Evolutionary conservation across 1,140 invertebrate genomes (phyloP), one percentile per base, ranked within the genome.

Genomic region (Linepithema humile): DNA sequence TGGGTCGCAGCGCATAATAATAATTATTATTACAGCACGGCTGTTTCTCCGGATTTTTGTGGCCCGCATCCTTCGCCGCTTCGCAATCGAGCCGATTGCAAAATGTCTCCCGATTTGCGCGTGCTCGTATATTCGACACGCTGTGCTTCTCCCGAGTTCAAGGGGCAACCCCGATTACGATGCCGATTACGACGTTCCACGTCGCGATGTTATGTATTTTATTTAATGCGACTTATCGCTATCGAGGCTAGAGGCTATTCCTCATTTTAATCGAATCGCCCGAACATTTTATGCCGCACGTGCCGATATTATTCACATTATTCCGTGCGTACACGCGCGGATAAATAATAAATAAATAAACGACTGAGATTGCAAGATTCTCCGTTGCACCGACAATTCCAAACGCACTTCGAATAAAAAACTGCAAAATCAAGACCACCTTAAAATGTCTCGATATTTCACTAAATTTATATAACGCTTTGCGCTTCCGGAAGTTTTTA

Each of bases 131-230:
- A 53, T 62, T 60, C n/a, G 45, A 23, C 29, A 26, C 9, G 20
- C 45, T 40, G 57, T 32, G 38, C 38, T 9, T 3, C 73, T 67
- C 45, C 60, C 50, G 64, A 20, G 83, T 88, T 88, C 77, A 75
- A 86, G 64, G 73, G 45, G 53, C 87, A 80, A 50, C 53, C 26
- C 15, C 17, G 73, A 85, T 87, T 83, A 83, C 10, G 26, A 43
- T 26, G 38, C 23, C 17, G 73, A 85, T 86, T 85, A 82, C 17
- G 32, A 35, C 35, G 29, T 17, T 26, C 17, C 15, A 15, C 50
- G 64, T 53, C 40, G 26, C 35, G 40, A 38, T 29, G n/a, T 45
- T 65, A 64, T 32, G 45, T 45, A 62, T 26, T n/a, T n/a, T n/a
- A n/a, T 50, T 43, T 43, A 48, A 38, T 72, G 50, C 2, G 29